phyloP scores from a whole-genome alignment of 2,888 invertebrate genomes.

The Lacanobia oleracea region DNA sequence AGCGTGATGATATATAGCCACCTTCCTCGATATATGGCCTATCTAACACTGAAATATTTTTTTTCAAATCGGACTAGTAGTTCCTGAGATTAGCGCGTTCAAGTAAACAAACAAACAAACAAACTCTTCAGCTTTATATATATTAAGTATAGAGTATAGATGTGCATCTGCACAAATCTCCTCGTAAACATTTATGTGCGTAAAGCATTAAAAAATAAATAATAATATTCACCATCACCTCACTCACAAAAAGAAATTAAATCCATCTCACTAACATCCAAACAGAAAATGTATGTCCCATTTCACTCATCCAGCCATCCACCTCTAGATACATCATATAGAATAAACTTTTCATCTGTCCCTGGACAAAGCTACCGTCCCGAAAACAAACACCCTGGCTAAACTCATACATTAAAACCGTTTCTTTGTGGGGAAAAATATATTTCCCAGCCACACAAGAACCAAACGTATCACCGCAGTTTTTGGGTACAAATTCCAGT shows the following conservation, averaged over 20 bases:
- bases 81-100: too few relatives aligned
- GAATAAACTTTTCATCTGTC: constrained; percentile 42
- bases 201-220: too few relatives aligned
- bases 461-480: rapidly evolving
- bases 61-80: too few relatives aligned
- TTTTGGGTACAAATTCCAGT: constrained; percentile 8
- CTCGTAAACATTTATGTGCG: too few relatives aligned
- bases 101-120: too few relatives aligned
- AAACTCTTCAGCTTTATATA: too few relatives aligned
- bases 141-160: too few relatives aligned
- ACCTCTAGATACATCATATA: constrained; percentile 27
- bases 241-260: not conserved
- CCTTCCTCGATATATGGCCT: too few relatives aligned
- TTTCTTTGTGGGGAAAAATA: constrained; percentile 59
- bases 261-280: not conserved
- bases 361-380: constrained; percentile 47
- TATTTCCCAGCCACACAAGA: constrained; percentile 1
- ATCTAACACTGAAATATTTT: too few relatives aligned
- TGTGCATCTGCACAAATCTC: too few relatives aligned
- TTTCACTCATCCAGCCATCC: constrained; percentile 9
- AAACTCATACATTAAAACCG: constrained; percentile 64
- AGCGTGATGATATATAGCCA: too few relatives aligned
- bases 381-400: constrained; percentile 60
- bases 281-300: not conserved
- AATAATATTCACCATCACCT: not conserved